Evolutionary conservation across 2,888 invertebrate genomes (phyloP), one percentile per base, ranked within the genome.

Genomic region (Dicroscelio sp.): DNA sequence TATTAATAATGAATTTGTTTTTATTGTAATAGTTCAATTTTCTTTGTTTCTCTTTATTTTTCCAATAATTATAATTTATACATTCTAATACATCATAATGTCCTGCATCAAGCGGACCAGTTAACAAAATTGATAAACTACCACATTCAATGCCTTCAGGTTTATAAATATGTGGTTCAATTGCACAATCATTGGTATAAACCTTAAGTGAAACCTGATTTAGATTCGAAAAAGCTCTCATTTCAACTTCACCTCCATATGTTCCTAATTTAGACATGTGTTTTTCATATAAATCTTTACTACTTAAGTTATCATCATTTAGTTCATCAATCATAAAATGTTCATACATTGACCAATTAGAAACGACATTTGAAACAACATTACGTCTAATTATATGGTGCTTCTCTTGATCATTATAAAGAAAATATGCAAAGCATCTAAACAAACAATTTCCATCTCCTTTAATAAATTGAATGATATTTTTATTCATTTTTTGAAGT

Each of bases 371-470:
- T 12, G 27, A 65, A 31, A 65, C 65, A 30, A 65, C 25, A 25
- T 65, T 65, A 20, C 2, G 2, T 20, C 65, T n/a, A 30, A 33
- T 33, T 6, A 27, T 27, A 6, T 27, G 25, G 33, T 65, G 33
- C n/a, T 65, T 65, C 4, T 65, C 33, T 65, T 65, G 65, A 65
- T 30, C 17, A 31, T 65, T 65, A 31, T 20, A 65, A 20, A 65
- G 5, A 65, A 31, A 65, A 65, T 65, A 65, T 20, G 65, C 10
- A 31, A 65, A 65, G 33, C 31, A 65, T 31, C 65, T 30, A 65
- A 65, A 65, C 33, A 65, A 65, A 65, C 65, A 65, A 65, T 65
- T 65, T 20, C 65, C 65, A 20, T 65, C 65, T 25, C 60, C 60
- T 23, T 25, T 60, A 25, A 60, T 65, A 14, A 12, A 43, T 43